Base-by-base conservation (phyloP, 2,888 invertebrate genomes). In the Polydrusus tereticollis region DNA sequence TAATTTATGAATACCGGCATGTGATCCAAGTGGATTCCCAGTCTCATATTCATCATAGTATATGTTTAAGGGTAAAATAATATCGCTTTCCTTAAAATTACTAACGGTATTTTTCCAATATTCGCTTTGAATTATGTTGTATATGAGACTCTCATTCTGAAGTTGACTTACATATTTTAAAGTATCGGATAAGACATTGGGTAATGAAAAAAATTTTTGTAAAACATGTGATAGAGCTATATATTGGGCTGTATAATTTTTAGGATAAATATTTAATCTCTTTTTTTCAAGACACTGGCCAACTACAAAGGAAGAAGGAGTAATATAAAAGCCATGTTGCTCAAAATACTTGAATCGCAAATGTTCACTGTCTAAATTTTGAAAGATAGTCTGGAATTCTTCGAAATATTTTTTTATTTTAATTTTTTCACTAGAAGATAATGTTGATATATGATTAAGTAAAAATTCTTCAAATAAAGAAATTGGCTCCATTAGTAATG, bases 11-110 rank as follows among this genome's bases (percentile, higher is more conserved):
- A 73, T 69, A 29, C 29, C 29, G 7, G 29, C 45, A 55, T 75
- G 75, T 16, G 72, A 72, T 26, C 72, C 69, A 20, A 75, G 23
- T 1, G 72, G 75, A 41, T 75, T 75, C 29, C 74, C 63, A 52
- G 23, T 67, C 64, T 74, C 71, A 55, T 64, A 71, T 8, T 72
- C 74, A 71, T 74, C 72, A 63, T 45, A 63, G 26, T 72, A 72
- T 33, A 69, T 33, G 41, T 57, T 62, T 38, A 72, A 21, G 21
- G 72, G 69, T 16, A 69, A 57, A 43, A 71, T 59, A 41, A 71
- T 67, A 52, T 71, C 66, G 45, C 18, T 58, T 41, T 52, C 16
- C 12, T 38, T 36, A 52, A 50, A 62, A 21, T 47, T 10, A 41
- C 50, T 18, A 16, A 16, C 16, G 58, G 64, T 73, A 38, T 55